A percentile compares a stretch with the other conserved stretches of the same genome.
Conservation (phyloP, 1,140 invertebrate species). For the Atta cephalotes region DNA sequence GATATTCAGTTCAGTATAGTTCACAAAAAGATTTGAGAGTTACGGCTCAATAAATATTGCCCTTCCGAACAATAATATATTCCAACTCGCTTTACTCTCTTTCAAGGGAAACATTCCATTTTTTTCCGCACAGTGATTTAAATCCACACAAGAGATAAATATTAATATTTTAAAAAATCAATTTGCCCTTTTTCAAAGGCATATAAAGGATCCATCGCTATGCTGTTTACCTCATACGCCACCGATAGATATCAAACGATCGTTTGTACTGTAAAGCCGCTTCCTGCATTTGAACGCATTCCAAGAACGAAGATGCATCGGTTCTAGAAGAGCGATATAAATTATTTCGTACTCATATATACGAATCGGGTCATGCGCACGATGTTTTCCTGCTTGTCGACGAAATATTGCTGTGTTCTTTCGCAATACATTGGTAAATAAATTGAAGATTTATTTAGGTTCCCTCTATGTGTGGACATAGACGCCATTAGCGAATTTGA, state of each 20-base stretch:
- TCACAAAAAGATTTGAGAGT: conserved; percentile 45
- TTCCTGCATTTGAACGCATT: conserved; percentile 63
- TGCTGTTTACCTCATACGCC: conserved; percentile 61
- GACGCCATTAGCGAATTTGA: neutral
- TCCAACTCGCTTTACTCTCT: conserved; percentile 51
- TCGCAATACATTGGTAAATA: conserved; percentile 21
- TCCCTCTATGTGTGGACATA: too few relatives aligned
- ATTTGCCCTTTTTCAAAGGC: conserved; percentile 48
- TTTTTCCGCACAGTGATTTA: conserved; percentile 45
- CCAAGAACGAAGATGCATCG: conserved; percentile 64
- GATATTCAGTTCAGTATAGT: conserved; percentile 23
- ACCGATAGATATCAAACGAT: conserved; percentile 62
- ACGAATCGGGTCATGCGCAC: conserved; percentile 56
- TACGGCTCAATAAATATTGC: conserved; percentile 59
- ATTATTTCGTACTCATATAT: conserved; percentile 50
- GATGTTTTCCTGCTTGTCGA: conserved; percentile 45
- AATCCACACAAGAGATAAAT: conserved; percentile 53
- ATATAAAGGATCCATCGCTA: conserved; percentile 45
- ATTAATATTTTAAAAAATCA: conserved; percentile 63
- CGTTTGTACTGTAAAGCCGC: conserved; percentile 56
- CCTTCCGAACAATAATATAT: conserved; percentile 58
- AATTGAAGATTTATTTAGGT: conserved; percentile 34
- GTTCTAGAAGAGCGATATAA: conserved; percentile 57
- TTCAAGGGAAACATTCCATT: conserved; percentile 45
- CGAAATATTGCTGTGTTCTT: conserved; percentile 44